Conservation (phyloP, 2,888 invertebrate species). For the Tanytarsus gracilentus region DNA sequence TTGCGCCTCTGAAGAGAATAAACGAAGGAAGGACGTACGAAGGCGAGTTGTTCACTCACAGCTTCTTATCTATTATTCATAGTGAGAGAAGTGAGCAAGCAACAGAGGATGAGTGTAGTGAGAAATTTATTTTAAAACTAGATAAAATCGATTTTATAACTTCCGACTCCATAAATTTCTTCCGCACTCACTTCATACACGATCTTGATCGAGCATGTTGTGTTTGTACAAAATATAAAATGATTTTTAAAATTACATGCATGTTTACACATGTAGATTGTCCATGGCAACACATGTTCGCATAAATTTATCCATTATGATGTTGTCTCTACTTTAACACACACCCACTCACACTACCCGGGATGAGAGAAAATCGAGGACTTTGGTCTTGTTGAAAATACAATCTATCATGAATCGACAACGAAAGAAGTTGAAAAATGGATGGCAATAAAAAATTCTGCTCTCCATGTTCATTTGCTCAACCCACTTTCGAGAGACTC, state of each 20-base stretch:
- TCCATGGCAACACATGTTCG: conserved; percentile 3
- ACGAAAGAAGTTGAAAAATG: not conserved
- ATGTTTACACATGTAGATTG: not conserved
- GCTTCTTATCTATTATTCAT: too few species aligned
- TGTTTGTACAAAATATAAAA: not conserved
- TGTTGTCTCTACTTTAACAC: not conserved
- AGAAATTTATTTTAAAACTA: too few species aligned
- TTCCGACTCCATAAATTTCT: too few species aligned
- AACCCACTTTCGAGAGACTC: not conserved
- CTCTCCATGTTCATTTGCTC: not conserved
- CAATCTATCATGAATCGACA: conserved; percentile 2
- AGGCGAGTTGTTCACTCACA: too few species aligned
- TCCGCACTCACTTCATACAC: not conserved
- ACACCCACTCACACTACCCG: too few species aligned
- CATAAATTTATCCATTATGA: conserved; percentile 11
- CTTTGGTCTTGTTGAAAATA: too few species aligned
- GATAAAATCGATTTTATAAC: too few species aligned
- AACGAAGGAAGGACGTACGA: too few species aligned
- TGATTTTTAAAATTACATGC: not conserved
- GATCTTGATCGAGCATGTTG: not conserved
- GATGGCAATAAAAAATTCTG: not conserved
- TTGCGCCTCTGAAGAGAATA: too few species aligned
- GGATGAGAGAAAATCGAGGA: too few species aligned
- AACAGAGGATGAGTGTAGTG: too few species aligned
- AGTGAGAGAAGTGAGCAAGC: too few species aligned